Conservation (phyloP, 2,113 vertebrate species). For the Seriola aureovittata region DNA sequence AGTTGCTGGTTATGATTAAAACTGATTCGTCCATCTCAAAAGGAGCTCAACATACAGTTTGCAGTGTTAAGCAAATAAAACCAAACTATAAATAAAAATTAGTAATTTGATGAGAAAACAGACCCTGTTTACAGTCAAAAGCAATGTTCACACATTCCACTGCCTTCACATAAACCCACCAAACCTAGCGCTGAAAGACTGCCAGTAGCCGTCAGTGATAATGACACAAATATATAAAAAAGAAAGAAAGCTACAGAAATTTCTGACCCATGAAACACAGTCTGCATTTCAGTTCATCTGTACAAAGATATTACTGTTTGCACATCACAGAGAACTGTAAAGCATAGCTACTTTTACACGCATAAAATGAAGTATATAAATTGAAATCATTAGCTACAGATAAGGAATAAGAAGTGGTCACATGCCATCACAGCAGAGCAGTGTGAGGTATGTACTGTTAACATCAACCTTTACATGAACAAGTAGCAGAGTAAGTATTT, state of each 20-base stretch:
- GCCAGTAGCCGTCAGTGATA: background rate
- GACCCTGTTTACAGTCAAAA: constrained; percentile 5
- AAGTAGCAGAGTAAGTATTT: background rate
- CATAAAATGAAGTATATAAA: constrained; percentile 12
- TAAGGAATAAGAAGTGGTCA: constrained; percentile 15
- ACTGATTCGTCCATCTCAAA: constrained; percentile 12
- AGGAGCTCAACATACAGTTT: background rate
- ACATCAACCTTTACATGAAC: background rate
- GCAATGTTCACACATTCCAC: constrained; percentile 11
- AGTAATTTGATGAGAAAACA: constrained; percentile 1
- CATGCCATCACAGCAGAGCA: background rate
- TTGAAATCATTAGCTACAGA: constrained; percentile 10
- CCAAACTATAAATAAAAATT: constrained; percentile 4
- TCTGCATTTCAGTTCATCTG: background rate
- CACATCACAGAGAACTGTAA: background rate
- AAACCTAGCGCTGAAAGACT: constrained; percentile 1
- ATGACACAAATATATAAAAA: background rate
- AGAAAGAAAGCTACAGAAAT: constrained; percentile 1
- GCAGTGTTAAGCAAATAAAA: background rate
- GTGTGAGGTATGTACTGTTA: constrained; percentile 4
- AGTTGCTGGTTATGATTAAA: background rate
- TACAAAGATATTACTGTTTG: background rate
- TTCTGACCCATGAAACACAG: constrained; percentile 1
- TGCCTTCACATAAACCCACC: constrained; percentile 3
- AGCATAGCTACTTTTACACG: background rate